Base-by-base conservation (phyloP, 1,140 invertebrate genomes). In the Drosophila pallidifrons region DNA sequence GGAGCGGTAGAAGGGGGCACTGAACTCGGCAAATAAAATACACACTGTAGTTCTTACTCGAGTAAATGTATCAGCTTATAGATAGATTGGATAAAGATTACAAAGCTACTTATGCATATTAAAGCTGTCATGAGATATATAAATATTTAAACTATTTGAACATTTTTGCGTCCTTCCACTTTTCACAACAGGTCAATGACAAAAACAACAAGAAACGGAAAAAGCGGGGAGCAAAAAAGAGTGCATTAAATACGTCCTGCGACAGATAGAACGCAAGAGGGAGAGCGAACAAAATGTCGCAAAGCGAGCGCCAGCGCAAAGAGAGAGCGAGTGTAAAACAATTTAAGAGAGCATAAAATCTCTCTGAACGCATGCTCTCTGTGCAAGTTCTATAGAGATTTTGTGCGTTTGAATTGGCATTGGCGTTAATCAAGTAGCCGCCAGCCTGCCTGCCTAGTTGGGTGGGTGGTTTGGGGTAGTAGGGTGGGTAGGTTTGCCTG, bases 131-230 rank as follows among this genome's bases (percentile, higher is more conserved):
- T 3, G 13, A 16, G 46, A 16, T 7, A 47, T 7, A 47, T 47
- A 28, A 59, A 59, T 28, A 46, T 59, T 61, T 49, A 49, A 65
- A 55, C 25, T 38, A 55, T 45, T 32, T 57, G 43, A 59, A 75
- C 46, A 54, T 51, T 25, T 79, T 77, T 41, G 43, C 20, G 49
- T 64, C 51, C 51, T 60, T 65, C 28, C 45, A 41, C 35, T 65
- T 47, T 60, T 49, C 75, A 89, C 85, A 88, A 88, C 85, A 88
- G 85, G 85, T 88, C 85, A 88, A 89, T 85, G 86, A 90, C 81
- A 88, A 88, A 90, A 88, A 88, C 85, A 88, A 88, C 85, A 73
- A 76, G 70, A 63, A 49, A 1, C 3, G 20, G 7, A 61, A 11
- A 8, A 43, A 61, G 67, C 32, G 32, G 7, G 32, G 20, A 25